Evolutionary conservation across 2,113 vertebrate genomes (phyloP), one percentile per base, ranked within the genome.

Genomic region (Hippotragus niger): DNA sequence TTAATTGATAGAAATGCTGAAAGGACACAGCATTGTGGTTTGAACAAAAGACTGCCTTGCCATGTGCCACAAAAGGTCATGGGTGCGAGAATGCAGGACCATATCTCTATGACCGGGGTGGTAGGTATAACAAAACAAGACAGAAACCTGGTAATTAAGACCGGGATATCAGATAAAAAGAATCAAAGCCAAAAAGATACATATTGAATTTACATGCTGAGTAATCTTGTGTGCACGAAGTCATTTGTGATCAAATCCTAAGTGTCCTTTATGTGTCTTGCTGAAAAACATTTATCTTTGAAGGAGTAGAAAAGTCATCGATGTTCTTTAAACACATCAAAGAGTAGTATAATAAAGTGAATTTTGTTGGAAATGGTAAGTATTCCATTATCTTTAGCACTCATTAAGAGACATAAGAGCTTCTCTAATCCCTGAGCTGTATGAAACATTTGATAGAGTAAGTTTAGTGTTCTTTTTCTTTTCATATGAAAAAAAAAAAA

Each of bases 241-340:
- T 82, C 91, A 87, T 71, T 88, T 88, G 19, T 81, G 21, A 58
- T 95, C 81, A 93, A 91, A 93, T 95, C 53, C 85, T 82, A 58
- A 92, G 23, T 64, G 14, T 67, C 16, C 47, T 78, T 91, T 90
- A 84, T 85, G 50, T 78, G 33, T 84, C 93, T 80, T 86, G 43
- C 7, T 57, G 40, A 52, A 80, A 94, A 96, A 94, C 23, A 95
- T 45, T 76, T 43, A 78, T 78, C 31, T 85, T 71, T 95, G 45
- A 55, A 94, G 88, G 47, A 88, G 1, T 57, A 82, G 23, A 74
- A 93, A 94, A 92, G 11, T 43, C 55, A 86, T 47, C 13, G 8
- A 27, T 52, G 21, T 87, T 89, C 85, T 97, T 94, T 67, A 96
- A 92, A 80, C 60, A 78, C 53, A 86, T 86, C 25, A 91, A 97